Conservation (phyloP, 2,797 vertebrate species). For the Lophius americanus region DNA sequence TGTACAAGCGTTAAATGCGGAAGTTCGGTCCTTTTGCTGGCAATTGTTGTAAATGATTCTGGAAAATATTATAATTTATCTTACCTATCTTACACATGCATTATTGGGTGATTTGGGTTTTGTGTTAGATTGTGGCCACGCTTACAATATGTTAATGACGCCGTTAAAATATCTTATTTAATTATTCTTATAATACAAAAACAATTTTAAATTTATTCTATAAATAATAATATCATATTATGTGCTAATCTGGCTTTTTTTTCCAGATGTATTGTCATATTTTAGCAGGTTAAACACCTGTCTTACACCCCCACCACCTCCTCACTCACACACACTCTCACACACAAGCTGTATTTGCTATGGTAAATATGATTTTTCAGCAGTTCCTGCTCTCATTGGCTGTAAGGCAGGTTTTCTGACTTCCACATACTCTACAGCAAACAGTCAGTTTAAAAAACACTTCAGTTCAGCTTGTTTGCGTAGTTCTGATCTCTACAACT, state of each 20-base stretch:
- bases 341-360: conserved; percentile 24
- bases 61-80: not conserved
- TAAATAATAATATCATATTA: no score
- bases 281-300: conserved; percentile 1
- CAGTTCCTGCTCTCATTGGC: conserved; percentile 46
- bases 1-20: conserved; percentile 53
- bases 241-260: no score
- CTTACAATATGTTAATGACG: not conserved
- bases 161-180: not conserved
- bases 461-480: conserved; percentile 43
- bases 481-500: conserved; percentile 60
- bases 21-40: conserved; percentile 53
- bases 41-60: conserved; percentile 21
- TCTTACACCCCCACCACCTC: conserved; percentile 1
- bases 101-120: not conserved
- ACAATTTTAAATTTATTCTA: no score
- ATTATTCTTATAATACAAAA: no score
- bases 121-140: not conserved
- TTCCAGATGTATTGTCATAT: no score
- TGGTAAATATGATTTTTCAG: conserved; percentile 38
- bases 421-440: conserved; percentile 47
- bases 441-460: conserved; percentile 53
- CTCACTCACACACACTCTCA: conserved; percentile 3
- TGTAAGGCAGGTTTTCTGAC: conserved; percentile 64
- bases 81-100: not conserved